Evolutionary conservation across 2,888 invertebrate genomes (phyloP).

Genomic region (Eubasilissa splendida): DNA sequence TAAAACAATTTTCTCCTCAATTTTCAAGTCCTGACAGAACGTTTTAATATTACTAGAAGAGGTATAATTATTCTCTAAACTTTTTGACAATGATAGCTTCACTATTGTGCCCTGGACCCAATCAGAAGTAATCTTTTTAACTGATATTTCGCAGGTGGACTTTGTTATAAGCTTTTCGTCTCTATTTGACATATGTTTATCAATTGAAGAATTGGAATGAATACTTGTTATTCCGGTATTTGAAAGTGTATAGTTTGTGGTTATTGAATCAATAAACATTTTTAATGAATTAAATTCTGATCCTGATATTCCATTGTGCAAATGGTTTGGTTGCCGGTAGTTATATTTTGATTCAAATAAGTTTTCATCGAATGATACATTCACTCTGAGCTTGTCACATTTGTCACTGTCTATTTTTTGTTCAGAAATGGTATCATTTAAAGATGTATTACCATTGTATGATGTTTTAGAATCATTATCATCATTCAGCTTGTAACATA

Average conservation of each 20-base stretch:
- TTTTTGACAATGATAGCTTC: too few relatives aligned
- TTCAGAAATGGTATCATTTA: background rate
- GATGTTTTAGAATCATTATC: background rate
- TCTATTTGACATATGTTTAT: background rate
- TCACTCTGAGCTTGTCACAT: background rate
- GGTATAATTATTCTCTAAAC: too few relatives aligned
- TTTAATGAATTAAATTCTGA: conserved; percentile 6
- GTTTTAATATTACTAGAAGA: too few relatives aligned
- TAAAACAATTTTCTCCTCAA: background rate
- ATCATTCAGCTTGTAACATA: background rate
- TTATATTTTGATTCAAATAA: background rate
- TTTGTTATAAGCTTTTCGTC: background rate
- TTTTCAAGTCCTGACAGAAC: too few relatives aligned
- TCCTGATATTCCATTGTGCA: background rate
- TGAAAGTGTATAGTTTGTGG: background rate
- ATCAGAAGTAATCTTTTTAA: too few relatives aligned
- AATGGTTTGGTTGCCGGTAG: background rate
- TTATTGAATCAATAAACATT: background rate
- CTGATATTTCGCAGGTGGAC: background rate
- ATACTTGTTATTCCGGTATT: background rate
- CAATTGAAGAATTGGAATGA: background rate
- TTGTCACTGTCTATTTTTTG: background rate
- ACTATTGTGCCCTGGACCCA: too few relatives aligned
- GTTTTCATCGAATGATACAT: background rate
- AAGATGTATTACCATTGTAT: background rate